Base-by-base conservation (phyloP, 2,797 vertebrate species). In the Malacoctenus gilli region DNA sequence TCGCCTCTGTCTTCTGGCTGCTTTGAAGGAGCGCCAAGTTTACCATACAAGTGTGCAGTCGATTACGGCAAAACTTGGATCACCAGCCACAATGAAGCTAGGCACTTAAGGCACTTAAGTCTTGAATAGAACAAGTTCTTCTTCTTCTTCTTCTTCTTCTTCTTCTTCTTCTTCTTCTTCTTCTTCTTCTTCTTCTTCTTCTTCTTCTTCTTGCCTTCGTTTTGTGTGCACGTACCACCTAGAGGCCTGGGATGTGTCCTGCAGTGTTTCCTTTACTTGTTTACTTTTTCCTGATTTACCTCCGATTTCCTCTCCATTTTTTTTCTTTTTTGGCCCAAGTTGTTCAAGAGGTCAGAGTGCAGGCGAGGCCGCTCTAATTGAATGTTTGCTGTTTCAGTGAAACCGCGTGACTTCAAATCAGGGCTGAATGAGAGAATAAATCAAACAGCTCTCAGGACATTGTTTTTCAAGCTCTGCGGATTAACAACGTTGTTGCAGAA, bases 21-120 rank as follows among this genome's bases (percentile, higher is more conserved):
- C 37, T 67, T 59, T 67, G 19, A 21, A 38, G 28, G 19, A 7
- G 34, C 12, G 5, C 52, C 37, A 43, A 52, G 48, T 67, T 59
- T 4, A 57, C 22, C 77, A 52, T 38, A 6, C 59, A 28, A n/a
- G 25, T 28, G 9, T 49, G 57, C 51, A 36, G 60, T 69, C 77
- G 68, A 58, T 0, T 18, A 69, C 60, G 53, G 41, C 6, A 52
- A 75, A 48, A 68, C 65, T 76, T 50, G 3, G 36, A 75, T 9
- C 67, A 55, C 62, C 58, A 70, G 40, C 1, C 43, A 34, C 68
- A 46, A 40, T 30, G 44, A 47, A 41, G 55, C 62, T 54, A n/a
- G n/a, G n/a, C n/a, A n/a, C n/a, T n/a, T n/a, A n/a, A n/a, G n/a
- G n/a, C n/a, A n/a, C n/a, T n/a, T n/a, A n/a, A n/a, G n/a, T n/a